Conservation (phyloP, 1,140 invertebrate genomes). For the Magallana angulata region DNA sequence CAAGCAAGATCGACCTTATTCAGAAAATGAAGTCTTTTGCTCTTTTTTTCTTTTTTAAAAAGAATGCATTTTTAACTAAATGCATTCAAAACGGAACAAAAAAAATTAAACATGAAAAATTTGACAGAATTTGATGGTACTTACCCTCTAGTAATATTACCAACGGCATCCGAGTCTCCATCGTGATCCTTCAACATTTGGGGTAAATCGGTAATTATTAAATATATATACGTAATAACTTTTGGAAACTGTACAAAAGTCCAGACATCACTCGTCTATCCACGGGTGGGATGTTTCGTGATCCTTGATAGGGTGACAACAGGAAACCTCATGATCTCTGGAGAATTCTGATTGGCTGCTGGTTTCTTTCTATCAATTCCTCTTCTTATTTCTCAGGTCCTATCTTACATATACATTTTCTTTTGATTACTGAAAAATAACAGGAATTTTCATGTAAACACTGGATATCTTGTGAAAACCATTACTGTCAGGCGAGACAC, state of each 20-base stretch:
- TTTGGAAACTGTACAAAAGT: neutral
- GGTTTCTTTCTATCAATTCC: neutral
- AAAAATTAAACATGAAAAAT: too few relatives aligned
- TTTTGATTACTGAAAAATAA: slow-evolving; percentile 26
- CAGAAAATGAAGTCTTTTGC: too few relatives aligned
- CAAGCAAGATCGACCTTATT: too few relatives aligned
- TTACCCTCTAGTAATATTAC: slow-evolving; percentile 8
- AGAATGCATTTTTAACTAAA: too few relatives aligned
- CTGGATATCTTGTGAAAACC: neutral
- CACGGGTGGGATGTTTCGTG: slow-evolving; percentile 31
- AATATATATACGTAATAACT: slow-evolving; percentile 12
- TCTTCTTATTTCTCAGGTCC: neutral
- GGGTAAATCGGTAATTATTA: slow-evolving; percentile 27
- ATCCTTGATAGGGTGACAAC: slow-evolving; percentile 34
- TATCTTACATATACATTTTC: slow-evolving; percentile 20
- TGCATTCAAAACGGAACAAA: too few relatives aligned
- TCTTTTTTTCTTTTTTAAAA: too few relatives aligned
- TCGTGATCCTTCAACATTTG: slow-evolving; percentile 20
- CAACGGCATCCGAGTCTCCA: slow-evolving; percentile 1
- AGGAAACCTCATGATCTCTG: slow-evolving; percentile 14
- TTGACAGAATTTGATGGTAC: neutral
- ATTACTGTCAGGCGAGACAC: slow-evolving; percentile 1
- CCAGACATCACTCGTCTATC: neutral
- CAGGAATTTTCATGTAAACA: slow-evolving; percentile 31
- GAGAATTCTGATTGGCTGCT: neutral